phyloP scores from a whole-genome alignment of 1,140 invertebrate genomes.

The Penaeus chinensis region DNA sequence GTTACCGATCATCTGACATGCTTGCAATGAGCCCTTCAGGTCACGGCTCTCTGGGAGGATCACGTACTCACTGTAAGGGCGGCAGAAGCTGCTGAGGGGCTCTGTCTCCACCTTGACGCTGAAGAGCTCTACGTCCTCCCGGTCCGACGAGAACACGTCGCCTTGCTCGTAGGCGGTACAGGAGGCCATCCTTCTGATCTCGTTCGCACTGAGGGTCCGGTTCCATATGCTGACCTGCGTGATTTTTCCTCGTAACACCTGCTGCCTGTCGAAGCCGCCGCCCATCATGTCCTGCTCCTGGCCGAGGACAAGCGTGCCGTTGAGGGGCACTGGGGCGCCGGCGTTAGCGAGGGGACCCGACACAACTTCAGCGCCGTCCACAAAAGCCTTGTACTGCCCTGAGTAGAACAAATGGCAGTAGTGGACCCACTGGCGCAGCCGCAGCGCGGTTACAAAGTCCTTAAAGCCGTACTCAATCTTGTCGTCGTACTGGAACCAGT shows the following conservation, averaged over 20 bases:
- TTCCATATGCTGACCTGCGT: slow-evolving; percentile 37
- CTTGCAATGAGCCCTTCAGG: not conserved
- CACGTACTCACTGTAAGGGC: slow-evolving; percentile 14
- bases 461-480: slow-evolving; percentile 32
- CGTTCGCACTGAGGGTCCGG: slow-evolving; percentile 11
- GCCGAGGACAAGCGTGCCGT: slow-evolving; percentile 34
- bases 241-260: slow-evolving; percentile 16
- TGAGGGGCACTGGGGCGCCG: slow-evolving; percentile 9
- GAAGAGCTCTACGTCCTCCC: slow-evolving; percentile 17
- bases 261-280: slow-evolving; percentile 27
- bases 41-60: slow-evolving; percentile 34
- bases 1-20: no score
- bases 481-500: slow-evolving; percentile 45
- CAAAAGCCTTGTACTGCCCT: slow-evolving; percentile 20
- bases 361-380: slow-evolving; percentile 28
- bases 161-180: not conserved
- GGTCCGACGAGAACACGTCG: slow-evolving; percentile 30
- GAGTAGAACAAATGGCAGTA: slow-evolving; percentile 40
- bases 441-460: slow-evolving; percentile 14
- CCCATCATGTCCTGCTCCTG: slow-evolving; percentile 35
- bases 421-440: slow-evolving; percentile 36
- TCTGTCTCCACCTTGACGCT: not conserved
- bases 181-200: slow-evolving; percentile 9
- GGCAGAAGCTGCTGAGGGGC: not conserved
- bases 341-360: slow-evolving; percentile 9